Evolutionary conservation across 1,140 invertebrate species (phyloP), one percentile per base, ranked within the genome.

Genomic region (Drusus annulatus): DNA sequence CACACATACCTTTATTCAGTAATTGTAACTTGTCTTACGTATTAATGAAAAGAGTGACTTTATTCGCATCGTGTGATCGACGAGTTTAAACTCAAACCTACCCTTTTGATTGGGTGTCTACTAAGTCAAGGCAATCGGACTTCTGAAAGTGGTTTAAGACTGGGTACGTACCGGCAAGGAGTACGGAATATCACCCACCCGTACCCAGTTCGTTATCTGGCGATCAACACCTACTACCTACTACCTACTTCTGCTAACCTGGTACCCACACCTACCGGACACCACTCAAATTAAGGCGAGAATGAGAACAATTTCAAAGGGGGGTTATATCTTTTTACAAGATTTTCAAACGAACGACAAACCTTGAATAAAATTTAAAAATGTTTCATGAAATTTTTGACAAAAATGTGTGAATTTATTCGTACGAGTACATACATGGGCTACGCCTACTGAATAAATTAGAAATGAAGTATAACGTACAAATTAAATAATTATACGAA

Each of bases 171-270:
- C 68, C 17, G 2, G 13, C 31, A 65, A 69, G 68, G 68, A 71
- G 68, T 25, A 21, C 50, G 68, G 68, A 51, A 51, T 71, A 71
- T 71, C 68, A 71, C 68, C 68, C 68, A 71, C 68, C 65, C 45
- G 31, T 65, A 65, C 25, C 13, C 25, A 51, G 68, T 52, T 52
- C 50, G 68, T 71, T 71, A 71, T 71, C 68, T 71, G 45, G 13
- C 45, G 68, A 71, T 71, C 68, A 51, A 69, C 68, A 52, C 45
- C 68, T 25, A 71, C 62, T 17, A 21, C 17, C 60, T 28, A 28
- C 60, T 28, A 28, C 5, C 2, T 28, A 31, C 36, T 45, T 45
- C 36, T 45, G 10, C 36, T 45, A 45, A 52, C 45, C 68, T 25
- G 52, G 23, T 17, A 21, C 17, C 60, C 23, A 31, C 62, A 13